Base-by-base conservation (phyloP, 2,113 vertebrate genomes). In the Hemichromis elongatus region DNA sequence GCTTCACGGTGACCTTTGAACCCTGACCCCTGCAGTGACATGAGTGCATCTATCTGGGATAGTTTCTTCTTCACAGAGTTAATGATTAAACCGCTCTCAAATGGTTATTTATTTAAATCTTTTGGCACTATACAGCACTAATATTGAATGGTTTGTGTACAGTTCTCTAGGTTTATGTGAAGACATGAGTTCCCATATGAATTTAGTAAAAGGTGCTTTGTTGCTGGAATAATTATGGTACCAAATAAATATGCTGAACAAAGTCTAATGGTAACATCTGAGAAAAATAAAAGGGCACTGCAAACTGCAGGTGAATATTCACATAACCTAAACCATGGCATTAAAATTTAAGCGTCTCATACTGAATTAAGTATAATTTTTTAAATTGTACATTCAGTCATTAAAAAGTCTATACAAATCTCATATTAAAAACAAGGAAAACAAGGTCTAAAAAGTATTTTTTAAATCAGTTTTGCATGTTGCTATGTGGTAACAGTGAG, bases 401-500 rank as follows among this genome's bases (percentile, higher is more conserved):
- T 0, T 24, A 24, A 8, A 42, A 42, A 14, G 13, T 66, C 61
- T 13, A 40, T 40, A n/a, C 40, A 66, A 40, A 5, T 24, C 63
- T 68, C 21, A 11, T 40, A 0, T 24, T 68, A 7, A 68, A 42
- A 68, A 42, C 4, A 42, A 68, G 35, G n/a, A 42, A 42, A 68
- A 68, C 3, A 0, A 24, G 35, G 12, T 42, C 12, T 42, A 68
- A 68, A 68, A 24, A 24, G 7, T 9, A 2, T 0, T 9, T 50
- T 68, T 40, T 42, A 68, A 13, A 0, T 68, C 0, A 68, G 40
- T 68, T 42, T 37, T 35, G 30, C 30, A 63, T 37, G 10, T 21
- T 68, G 19, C 21, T 63, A 37, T 13, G 33, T 0, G 0, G 11
- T 63, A 1, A 37, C 0, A 0, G 35, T 5, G 35, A 9, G 12